Conservation (phyloP, 2,888 invertebrate species). For the Mesoligia furuncula region DNA sequence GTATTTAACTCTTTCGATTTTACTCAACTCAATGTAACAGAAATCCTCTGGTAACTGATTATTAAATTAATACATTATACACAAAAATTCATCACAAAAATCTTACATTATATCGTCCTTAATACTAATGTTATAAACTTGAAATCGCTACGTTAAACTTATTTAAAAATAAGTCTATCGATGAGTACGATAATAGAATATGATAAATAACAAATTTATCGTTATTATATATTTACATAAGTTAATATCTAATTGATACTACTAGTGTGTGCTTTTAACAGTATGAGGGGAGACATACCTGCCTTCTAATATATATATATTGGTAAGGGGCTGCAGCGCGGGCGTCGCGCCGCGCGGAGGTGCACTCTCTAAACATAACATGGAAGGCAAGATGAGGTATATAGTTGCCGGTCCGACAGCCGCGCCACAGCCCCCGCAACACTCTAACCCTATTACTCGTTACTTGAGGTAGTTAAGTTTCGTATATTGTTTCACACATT, state of each 20-base stretch:
- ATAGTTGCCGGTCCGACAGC: constrained; percentile 59
- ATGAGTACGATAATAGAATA: constrained; percentile 87
- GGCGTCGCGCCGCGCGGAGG: constrained; percentile 43
- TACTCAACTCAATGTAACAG: constrained; percentile 89
- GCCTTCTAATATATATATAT: constrained; percentile 80
- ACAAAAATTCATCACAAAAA: constrained; percentile 86
- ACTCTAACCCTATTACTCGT: constrained; percentile 83
- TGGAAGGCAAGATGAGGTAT: constrained; percentile 84
- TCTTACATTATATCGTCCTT: constrained; percentile 80
- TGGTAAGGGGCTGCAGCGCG: constrained; percentile 56
- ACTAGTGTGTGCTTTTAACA: constrained; percentile 86
- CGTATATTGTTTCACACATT: constrained; percentile 83
- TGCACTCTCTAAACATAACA: constrained; percentile 70
- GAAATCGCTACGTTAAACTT: constrained; percentile 86
- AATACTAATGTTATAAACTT: constrained; percentile 83
- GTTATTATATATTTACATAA: constrained; percentile 87
- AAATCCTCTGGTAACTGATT: constrained; percentile 88
- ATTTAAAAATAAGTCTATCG: constrained; percentile 87
- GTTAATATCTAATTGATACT: constrained; percentile 83
- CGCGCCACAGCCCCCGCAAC: constrained; percentile 72
- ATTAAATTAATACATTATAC: constrained; percentile 88
- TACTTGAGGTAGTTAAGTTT: constrained; percentile 89
- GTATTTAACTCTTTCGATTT: constrained; percentile 85
- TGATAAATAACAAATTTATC: constrained; percentile 89
- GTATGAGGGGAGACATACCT: constrained; percentile 82